Evolutionary conservation across 2,797 vertebrate genomes (phyloP).

Genomic region (Cyclopterus lumpus): DNA sequence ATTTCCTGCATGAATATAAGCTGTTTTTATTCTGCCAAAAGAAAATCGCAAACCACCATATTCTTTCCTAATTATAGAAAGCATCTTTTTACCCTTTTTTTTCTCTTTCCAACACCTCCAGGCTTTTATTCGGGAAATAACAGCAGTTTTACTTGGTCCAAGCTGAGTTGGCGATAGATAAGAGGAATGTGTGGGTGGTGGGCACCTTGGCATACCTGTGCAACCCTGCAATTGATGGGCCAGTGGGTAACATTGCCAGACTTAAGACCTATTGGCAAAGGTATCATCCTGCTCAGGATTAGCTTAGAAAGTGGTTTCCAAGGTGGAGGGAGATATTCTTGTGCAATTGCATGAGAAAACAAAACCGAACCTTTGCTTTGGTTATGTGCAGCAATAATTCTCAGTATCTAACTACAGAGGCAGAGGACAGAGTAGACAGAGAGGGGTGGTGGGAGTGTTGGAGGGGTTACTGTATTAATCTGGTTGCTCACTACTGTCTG

Average conservation of each 20-base stretch:
- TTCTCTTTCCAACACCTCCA: constrained; percentile 29
- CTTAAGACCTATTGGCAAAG: constrained; percentile 43
- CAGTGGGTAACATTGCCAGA: constrained; percentile 58
- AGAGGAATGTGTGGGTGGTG: constrained; percentile 61
- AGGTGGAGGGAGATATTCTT: constrained; percentile 15
- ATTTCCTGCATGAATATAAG: constrained; percentile 29
- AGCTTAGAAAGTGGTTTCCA: constrained; percentile 18
- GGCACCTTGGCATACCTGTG: constrained; percentile 55
- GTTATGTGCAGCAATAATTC: constrained; percentile 2
- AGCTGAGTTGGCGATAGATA: constrained; percentile 64
- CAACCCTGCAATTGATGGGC: constrained; percentile 48
- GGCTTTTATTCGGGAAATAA: constrained; percentile 55
- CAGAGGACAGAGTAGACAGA: constrained; percentile 4
- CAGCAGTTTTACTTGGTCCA: constrained; percentile 50
- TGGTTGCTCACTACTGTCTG: constrained; percentile 39
- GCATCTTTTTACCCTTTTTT: not conserved
- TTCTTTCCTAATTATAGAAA: constrained; percentile 44
- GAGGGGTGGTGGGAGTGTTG: constrained; percentile 9
- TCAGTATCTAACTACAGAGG: not conserved
- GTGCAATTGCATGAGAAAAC: not conserved
- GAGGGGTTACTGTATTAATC: constrained; percentile 45
- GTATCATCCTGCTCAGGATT: constrained; percentile 8
- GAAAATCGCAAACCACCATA: constrained; percentile 14
- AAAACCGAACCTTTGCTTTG: not conserved
- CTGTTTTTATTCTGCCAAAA: constrained; percentile 3